A percentile compares a stretch with the other conserved stretches of the same genome.
Conservation (phyloP, 1,140 invertebrate species). For the Macrosteles quadrilineatus region DNA sequence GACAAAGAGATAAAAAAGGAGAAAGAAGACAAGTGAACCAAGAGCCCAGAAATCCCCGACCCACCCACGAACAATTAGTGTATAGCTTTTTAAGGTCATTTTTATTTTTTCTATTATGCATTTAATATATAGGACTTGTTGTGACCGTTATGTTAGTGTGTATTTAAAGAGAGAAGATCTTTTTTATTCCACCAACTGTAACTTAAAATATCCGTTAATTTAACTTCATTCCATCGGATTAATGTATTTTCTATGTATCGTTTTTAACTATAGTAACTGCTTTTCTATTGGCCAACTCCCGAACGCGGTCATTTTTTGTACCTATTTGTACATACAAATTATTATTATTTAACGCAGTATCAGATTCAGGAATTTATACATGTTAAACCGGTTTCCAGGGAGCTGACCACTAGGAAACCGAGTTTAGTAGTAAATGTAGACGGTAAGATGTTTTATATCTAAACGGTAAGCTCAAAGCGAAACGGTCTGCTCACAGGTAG, state of each 20-base stretch:
- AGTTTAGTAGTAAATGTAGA: conserved; percentile 23
- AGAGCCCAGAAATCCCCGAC: conserved; percentile 15
- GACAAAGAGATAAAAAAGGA: conserved; percentile 42
- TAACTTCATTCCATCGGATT: conserved; percentile 38
- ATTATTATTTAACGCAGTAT: conserved; percentile 30
- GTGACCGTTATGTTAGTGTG: conserved; percentile 23
- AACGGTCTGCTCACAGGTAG: conserved; percentile 26
- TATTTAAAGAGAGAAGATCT: conserved; percentile 13
- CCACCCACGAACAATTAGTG: conserved; percentile 26
- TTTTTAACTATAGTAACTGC: conserved; percentile 33
- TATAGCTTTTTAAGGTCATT: conserved; percentile 35
- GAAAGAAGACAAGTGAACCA: conserved; percentile 32
- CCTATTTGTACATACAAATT: conserved; percentile 33
- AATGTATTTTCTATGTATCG: conserved; percentile 30
- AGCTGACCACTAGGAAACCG: conserved; percentile 29
- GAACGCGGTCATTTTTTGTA: conserved; percentile 25
- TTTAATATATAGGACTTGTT: conserved; percentile 27
- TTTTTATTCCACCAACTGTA: conserved; percentile 23
- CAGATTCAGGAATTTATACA: conserved; percentile 31
- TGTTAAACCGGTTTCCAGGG: conserved; percentile 24
- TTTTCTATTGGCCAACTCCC: conserved; percentile 33
- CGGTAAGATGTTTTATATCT: conserved; percentile 24
- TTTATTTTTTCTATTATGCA: conserved; percentile 29
- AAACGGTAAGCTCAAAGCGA: conserved; percentile 28
- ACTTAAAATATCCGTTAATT: conserved; percentile 29